Evolutionary conservation across 23 tunicate species (phyloP).

Genomic region (Clavelina lepadiformis): DNA sequence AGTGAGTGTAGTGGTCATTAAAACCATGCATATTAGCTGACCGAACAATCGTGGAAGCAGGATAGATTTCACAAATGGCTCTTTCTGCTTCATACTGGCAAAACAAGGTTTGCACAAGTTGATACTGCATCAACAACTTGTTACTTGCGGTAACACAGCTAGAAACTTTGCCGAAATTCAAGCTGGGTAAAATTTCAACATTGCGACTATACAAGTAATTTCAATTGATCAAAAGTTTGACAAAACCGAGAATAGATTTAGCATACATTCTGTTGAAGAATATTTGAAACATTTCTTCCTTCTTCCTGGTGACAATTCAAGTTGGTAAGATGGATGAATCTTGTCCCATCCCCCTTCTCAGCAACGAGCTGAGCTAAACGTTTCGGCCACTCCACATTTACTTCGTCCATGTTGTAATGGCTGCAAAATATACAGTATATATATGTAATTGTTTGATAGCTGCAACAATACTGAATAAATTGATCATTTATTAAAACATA

Average conservation of each 20-base stretch:
- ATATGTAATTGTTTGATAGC: not conserved
- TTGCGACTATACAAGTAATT: no score
- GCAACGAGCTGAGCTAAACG: conserved; percentile 86
- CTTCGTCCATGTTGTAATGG: conserved; percentile 78
- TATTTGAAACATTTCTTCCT: conserved; percentile 40
- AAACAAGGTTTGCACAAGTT: not conserved
- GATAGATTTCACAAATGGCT: conserved; percentile 78
- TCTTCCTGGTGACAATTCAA: conserved; percentile 60
- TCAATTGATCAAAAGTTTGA: no score
- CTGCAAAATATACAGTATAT: not conserved
- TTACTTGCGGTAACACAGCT: no score
- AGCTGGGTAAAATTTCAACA: no score
- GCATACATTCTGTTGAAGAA: conserved; percentile 56
- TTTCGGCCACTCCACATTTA: conserved; percentile 91
- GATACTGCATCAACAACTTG: no score
- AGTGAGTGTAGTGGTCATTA: conserved; percentile 31
- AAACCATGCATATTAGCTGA: conserved; percentile 39
- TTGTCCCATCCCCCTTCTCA: conserved; percentile 88
- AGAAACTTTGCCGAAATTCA: no score
- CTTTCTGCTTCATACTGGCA: conserved; percentile 55
- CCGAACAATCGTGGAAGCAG: conserved; percentile 81
- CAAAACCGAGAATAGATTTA: no score
- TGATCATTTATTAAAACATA: no score
- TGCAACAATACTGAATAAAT: not conserved
- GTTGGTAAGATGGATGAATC: conserved; percentile 71